Evolutionary conservation across 2,888 invertebrate genomes (phyloP), one percentile per base, ranked within the genome.

Genomic region (Leucoptera coffeella): DNA sequence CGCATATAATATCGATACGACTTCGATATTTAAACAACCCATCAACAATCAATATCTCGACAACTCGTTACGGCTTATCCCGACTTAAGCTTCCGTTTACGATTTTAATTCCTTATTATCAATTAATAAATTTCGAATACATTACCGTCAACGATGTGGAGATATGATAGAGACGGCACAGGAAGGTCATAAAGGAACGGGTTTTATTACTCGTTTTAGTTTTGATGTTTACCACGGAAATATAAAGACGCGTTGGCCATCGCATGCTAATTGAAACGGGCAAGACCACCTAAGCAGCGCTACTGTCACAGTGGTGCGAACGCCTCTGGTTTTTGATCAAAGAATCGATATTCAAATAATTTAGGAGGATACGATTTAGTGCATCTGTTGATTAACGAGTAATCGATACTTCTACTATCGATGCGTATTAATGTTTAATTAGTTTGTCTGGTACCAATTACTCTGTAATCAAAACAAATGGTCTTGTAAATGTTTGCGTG

Each of bases 201-300:
- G 42, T 50, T 57, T 56, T 49, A 54, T 49, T 29, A 38, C 37
- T 15, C 15, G 12, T 14, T 27, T 24, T 20, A 13, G 28, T 23
- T 28, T 21, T 10, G 23, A 15, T 25, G 15, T 15, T 17, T 22
- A 14, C 12, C 15, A 21, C 9, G 12, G 8, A n/a, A n/a, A n/a
- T n/a, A n/a, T n/a, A n/a, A n/a, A n/a, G n/a, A n/a, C 10, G 12
- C 7, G 42, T 41, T 37, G 46, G 41, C 39, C 43, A 42, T 40
- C 32, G 41, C 45, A 53, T 54, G 49, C 47, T 62, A 62, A 64
- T 64, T 56, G 53, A 46, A 38, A 34, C 35, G 38, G 39, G 32
- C 35, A 42, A 21, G 65, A 62, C 65, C 65, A 65, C 65, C 65
- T 40, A 45, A 43, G 61, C 41, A 34, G 64, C 24, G 26, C 19